phyloP scores from a whole-genome alignment of 2,888 invertebrate genomes.

The Leptinotarsa peninsularis region DNA sequence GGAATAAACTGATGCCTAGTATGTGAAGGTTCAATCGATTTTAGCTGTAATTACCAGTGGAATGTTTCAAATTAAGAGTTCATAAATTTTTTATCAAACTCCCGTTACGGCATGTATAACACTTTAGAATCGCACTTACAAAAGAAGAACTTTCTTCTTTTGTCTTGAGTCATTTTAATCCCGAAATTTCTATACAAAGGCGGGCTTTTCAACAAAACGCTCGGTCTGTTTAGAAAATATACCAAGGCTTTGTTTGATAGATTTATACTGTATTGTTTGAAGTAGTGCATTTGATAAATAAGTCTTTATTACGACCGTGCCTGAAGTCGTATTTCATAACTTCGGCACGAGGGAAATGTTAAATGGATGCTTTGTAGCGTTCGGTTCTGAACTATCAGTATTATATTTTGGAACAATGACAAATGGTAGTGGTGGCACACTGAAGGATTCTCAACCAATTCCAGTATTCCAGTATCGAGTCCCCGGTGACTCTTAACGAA shows the following conservation, averaged over 20 bases:
- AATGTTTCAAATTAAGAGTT: too few species aligned
- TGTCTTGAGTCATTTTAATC: slow-evolving; percentile 9
- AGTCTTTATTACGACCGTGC: slow-evolving; percentile 4
- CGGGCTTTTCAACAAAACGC: slow-evolving; percentile 11
- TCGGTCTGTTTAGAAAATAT: slow-evolving; percentile 21
- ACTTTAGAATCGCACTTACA: neutral
- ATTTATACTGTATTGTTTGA: slow-evolving; percentile 28
- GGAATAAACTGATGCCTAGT: too few species aligned
- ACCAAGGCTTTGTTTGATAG: slow-evolving; percentile 27
- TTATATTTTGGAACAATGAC: slow-evolving; percentile 9
- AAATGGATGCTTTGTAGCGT: slow-evolving; percentile 15
- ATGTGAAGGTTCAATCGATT: too few species aligned
- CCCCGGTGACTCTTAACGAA: neutral
- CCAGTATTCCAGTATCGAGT: neutral
- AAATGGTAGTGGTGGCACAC: slow-evolving; percentile 1
- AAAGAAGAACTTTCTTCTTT: slow-evolving; percentile 7
- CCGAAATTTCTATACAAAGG: slow-evolving; percentile 9
- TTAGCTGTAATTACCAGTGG: too few species aligned
- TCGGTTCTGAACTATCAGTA: neutral
- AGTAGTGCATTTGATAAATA: slow-evolving; percentile 28
- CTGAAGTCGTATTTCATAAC: slow-evolving; percentile 16
- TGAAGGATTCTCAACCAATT: neutral
- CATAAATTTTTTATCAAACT: neutral
- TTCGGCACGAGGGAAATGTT: slow-evolving; percentile 20
- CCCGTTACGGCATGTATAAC: neutral